phyloP scores from a whole-genome alignment of 2,888 invertebrate genomes.

The Stomorhina lunata region DNA sequence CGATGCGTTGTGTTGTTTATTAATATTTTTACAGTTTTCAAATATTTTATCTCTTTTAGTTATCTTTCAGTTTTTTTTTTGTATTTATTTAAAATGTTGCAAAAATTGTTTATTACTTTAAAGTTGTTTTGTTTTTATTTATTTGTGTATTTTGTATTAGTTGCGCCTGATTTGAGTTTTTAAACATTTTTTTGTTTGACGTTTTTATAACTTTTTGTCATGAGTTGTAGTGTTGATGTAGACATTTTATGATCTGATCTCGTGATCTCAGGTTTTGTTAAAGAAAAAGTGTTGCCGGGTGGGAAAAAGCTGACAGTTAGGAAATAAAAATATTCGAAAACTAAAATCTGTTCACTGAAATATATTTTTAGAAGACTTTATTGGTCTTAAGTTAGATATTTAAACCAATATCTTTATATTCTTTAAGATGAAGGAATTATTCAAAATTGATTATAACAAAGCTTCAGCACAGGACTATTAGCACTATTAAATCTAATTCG shows the following conservation, averaged over 20 bases:
- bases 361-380: no score
- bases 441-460: no score
- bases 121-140: not conserved
- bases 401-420: no score
- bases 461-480: no score
- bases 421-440: no score
- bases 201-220: slow-evolving; percentile 52
- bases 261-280: slow-evolving; percentile 4
- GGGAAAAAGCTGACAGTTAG: no score
- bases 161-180: slow-evolving; percentile 3
- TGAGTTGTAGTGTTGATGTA: slow-evolving; percentile 35
- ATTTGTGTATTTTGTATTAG: slow-evolving; percentile 8
- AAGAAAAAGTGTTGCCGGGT: slow-evolving; percentile 9
- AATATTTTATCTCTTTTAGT: not conserved
- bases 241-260: slow-evolving; percentile 39
- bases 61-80: not conserved
- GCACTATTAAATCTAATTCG: no score
- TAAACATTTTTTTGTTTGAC: slow-evolving; percentile 43
- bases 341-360: no score
- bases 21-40: slow-evolving; percentile 3
- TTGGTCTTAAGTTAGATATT: no score
- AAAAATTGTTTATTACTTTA: slow-evolving; percentile 34
- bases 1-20: slow-evolving; percentile 36
- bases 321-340: no score
- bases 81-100: slow-evolving; percentile 64